Conservation (phyloP, 1,140 invertebrate genomes). For the Sycophila sp. region DNA sequence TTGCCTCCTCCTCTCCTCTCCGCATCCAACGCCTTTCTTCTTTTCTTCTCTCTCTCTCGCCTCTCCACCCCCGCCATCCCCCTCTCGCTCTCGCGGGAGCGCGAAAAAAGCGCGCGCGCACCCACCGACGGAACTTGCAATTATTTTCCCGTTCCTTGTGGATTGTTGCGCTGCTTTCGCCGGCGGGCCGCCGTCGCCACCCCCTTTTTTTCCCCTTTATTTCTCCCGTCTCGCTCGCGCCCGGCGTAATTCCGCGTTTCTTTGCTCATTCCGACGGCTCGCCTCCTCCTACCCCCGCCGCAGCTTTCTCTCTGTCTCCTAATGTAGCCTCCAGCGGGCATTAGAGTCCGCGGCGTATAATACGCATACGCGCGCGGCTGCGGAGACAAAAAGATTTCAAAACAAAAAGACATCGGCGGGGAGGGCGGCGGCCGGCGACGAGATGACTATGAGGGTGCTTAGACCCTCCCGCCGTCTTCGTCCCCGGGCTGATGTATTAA, state of each 20-base stretch:
- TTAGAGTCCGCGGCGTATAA: background rate
- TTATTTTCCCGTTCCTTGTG: slow-evolving; percentile 49
- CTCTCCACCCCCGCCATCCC: background rate
- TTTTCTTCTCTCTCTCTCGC: slow-evolving; percentile 5
- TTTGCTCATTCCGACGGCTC: slow-evolving; percentile 30
- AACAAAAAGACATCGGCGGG: slow-evolving; percentile 26
- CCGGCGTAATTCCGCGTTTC: slow-evolving; percentile 23
- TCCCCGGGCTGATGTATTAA: background rate
- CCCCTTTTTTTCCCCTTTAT: slow-evolving; percentile 1
- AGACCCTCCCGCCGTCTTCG: background rate
- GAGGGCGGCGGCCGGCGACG: background rate
- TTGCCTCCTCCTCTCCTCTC: slow-evolving; percentile 10
- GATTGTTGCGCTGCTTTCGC: slow-evolving; percentile 29
- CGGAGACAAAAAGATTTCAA: slow-evolving; percentile 23
- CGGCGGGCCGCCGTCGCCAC: slow-evolving; percentile 6
- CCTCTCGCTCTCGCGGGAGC: background rate
- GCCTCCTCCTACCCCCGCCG: slow-evolving; percentile 15
- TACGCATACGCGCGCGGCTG: background rate
- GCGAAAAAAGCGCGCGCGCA: slow-evolving; percentile 13
- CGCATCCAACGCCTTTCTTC: background rate
- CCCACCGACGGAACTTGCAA: slow-evolving; percentile 48
- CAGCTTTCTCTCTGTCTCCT: slow-evolving; percentile 22
- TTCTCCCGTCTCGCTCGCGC: background rate
- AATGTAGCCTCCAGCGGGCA: slow-evolving; percentile 31
- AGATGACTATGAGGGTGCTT: background rate